Percentiles rank a stretch among this genome's conserved stretches.
Evolutionary conservation across 1,140 invertebrate genomes (phyloP).

Genomic region (Drosophila paulistorum): DNA sequence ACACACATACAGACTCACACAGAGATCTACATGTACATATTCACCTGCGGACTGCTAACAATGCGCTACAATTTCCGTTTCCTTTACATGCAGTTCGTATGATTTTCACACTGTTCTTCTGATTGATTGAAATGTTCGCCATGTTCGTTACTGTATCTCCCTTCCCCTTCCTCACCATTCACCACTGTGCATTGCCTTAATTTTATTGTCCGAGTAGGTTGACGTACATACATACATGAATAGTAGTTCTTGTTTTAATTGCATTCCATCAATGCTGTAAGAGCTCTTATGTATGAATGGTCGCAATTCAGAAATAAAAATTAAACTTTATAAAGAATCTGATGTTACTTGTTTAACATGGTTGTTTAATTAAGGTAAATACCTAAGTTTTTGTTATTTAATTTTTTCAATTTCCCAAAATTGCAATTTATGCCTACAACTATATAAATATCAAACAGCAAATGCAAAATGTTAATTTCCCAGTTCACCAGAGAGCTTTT

Average conservation of each 20-base stretch:
- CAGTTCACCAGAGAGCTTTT: conserved; percentile 6
- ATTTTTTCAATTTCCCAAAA: too few species aligned
- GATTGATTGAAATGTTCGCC: conserved; percentile 68
- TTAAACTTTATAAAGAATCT: background rate
- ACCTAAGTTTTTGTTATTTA: background rate
- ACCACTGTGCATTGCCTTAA: conserved; percentile 19
- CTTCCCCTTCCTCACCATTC: background rate
- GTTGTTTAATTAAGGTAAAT: conserved; percentile 5
- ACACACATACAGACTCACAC: conserved; percentile 12
- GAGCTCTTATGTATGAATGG: conserved; percentile 41
- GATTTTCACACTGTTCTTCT: conserved; percentile 64
- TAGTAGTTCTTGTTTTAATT: conserved; percentile 48
- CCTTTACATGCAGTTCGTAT: conserved; percentile 64
- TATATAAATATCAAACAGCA: conserved; percentile 36
- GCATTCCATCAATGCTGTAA: conserved; percentile 44
- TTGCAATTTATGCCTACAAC: conserved; percentile 1
- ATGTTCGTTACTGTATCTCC: conserved; percentile 41
- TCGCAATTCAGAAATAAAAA: conserved; percentile 31
- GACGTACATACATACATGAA: conserved; percentile 11
- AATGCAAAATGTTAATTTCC: conserved; percentile 59
- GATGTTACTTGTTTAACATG: background rate
- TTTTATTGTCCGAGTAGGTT: conserved; percentile 26
- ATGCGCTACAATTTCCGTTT: conserved; percentile 77
- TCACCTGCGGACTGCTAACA: conserved; percentile 59
- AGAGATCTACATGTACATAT: conserved; percentile 26